Evolutionary conservation across 2,797 vertebrate genomes (phyloP), one percentile per base, ranked within the genome.

Genomic region (Peromyscus attwateri): DNA sequence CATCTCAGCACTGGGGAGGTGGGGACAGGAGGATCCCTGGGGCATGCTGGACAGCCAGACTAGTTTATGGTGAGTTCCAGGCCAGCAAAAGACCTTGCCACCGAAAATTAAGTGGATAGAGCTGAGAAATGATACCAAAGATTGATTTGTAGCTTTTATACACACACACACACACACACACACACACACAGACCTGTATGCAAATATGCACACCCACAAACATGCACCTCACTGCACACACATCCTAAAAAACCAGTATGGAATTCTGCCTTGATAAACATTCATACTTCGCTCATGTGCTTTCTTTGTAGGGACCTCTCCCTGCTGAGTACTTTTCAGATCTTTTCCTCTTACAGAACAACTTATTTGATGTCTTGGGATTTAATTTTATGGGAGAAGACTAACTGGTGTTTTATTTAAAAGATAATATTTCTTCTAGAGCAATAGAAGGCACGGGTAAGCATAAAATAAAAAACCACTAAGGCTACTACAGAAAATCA

Each of bases 321-420:
- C 70, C 52, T 6, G 34, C 52, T 6, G 29, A 55, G 49, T n/a
- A 14, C 68, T 31, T 75, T 27, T 27, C 1, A 2, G 0, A 0
- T 25, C 19, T n/a, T 80, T 55, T 57, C 64, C 79, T 57, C 10
- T 55, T 68, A 82, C 31, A 21, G n/a, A 62, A 40, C 52, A 25
- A 77, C 77, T 62, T 85, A 16, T 55, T 87, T 25, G 34, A 57
- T 25, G 25, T 81, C 76, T 93, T 76, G 66, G 95, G 52, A 17
- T 93, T 75, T 83, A 55, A 80, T 88, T 90, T 87, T 25, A 27
- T 55, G 2, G 57, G 37, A 60, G 31, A 57, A 60, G 82, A 31
- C 7, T 13, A 40, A 16, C 0, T 31, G 3, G 25, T 66, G 10
- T 64, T 66, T 62, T 52, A 9, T 73, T 92, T 94, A 1, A 55